These are phyloP conservation scores for Sminthurides bifidus DNA, from an alignment of 1,140 invertebrate genomes.

Conservation along the genomic window DNA sequence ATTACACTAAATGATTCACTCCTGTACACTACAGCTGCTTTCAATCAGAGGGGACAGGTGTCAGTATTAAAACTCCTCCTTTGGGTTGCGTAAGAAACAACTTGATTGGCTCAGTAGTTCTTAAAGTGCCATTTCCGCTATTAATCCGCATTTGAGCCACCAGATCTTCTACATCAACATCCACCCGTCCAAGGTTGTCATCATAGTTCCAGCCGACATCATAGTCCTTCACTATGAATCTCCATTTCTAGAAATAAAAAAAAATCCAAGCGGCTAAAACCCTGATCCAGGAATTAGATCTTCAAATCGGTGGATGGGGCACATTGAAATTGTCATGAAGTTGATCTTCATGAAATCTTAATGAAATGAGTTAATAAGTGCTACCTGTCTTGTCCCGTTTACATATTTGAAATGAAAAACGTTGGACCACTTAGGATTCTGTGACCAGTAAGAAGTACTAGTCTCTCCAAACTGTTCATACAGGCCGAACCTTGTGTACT, in stretches of 20 bases:
- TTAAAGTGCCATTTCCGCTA: not conserved
- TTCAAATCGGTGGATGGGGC: not conserved
- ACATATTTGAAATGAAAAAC: not conserved
- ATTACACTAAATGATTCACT: not conserved
- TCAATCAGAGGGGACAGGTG: not conserved
- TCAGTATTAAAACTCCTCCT: not conserved
- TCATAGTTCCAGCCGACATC: conserved; percentile 10
- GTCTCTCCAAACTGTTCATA: not conserved
- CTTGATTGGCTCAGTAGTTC: not conserved
- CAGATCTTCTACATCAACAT: conserved; percentile 4
- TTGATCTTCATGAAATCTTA: not conserved
- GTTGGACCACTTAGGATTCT: not conserved
- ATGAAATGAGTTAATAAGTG: not conserved
- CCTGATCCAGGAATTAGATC: too few relatives aligned
- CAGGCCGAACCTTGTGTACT: not conserved
- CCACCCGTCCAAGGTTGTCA: conserved; percentile 11
- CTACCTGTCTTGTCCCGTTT: conserved; percentile 3
- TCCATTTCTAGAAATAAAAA: conserved; percentile 9
- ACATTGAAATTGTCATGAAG: not conserved
- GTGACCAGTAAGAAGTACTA: not conserved
- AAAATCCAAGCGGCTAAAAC: not conserved
- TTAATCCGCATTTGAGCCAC: not conserved
- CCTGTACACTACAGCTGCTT: not conserved
- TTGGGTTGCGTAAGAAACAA: not conserved
- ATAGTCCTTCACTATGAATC: conserved; percentile 9